A percentile compares a stretch with the other conserved stretches of the same genome.
phyloP scores from a whole-genome alignment of 2,888 invertebrate species.

The Aricia artaxerxes region DNA sequence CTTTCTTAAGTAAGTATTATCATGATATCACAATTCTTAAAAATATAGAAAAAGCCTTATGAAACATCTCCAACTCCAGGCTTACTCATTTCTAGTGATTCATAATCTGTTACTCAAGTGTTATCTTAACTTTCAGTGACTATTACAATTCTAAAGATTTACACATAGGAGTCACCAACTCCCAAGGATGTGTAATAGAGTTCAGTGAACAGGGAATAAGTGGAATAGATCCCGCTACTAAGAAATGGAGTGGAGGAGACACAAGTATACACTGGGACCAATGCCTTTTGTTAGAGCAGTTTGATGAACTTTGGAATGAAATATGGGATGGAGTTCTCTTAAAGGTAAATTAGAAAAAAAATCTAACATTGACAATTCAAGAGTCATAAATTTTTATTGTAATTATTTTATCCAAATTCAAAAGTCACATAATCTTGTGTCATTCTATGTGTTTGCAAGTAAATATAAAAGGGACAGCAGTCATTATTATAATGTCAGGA shows the following conservation, averaged over 20 bases:
- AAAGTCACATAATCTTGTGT: background rate
- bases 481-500: background rate
- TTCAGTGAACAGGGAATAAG: slow-evolving; percentile 90
- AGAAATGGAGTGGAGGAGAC: slow-evolving; percentile 80
- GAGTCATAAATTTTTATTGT: background rate
- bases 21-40: background rate
- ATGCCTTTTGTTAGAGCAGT: slow-evolving; percentile 85
- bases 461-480: background rate
- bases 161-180: slow-evolving; percentile 94
- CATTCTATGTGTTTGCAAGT: background rate
- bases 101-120: background rate
- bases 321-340: slow-evolving; percentile 87
- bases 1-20: slow-evolving; percentile 88
- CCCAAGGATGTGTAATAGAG: slow-evolving; percentile 89
- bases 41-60: background rate
- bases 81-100: slow-evolving; percentile 13
- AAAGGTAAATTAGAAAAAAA: slow-evolving; percentile 67
- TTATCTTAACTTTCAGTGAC: slow-evolving; percentile 80
- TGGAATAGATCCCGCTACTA: slow-evolving; percentile 76
- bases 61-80: background rate
- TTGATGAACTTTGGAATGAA: slow-evolving; percentile 86
- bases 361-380: too few relatives aligned
- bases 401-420: background rate
- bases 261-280: slow-evolving; percentile 85
- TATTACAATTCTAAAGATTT: slow-evolving; percentile 91